Percentiles rank a stretch among this genome's conserved stretches.
phyloP scores from a whole-genome alignment of 1,140 invertebrate genomes.

The Cepaea nemoralis region DNA sequence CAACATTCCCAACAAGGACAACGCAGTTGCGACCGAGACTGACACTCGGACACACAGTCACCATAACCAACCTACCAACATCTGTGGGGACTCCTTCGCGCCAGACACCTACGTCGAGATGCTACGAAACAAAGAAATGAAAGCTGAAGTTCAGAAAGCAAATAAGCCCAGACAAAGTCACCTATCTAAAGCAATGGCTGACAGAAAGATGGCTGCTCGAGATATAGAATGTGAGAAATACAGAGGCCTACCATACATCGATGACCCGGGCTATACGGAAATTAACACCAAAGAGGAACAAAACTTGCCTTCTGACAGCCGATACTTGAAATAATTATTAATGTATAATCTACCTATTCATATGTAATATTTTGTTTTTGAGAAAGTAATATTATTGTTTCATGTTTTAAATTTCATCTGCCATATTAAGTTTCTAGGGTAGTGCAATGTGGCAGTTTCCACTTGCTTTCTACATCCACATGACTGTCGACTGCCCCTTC shows the following conservation, averaged over 20 bases:
- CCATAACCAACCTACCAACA: background rate
- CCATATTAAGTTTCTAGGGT: no score
- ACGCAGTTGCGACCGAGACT: no score
- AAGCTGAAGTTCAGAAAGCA: slow-evolving; percentile 13
- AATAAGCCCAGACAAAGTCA: background rate
- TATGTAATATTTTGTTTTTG: no score
- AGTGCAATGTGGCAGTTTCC: no score
- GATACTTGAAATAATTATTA: background rate
- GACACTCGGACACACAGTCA: no score
- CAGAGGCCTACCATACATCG: background rate
- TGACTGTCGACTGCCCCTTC: no score
- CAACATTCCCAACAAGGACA: background rate
- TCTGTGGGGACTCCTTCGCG: no score
- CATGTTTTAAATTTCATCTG: no score
- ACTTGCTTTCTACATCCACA: no score
- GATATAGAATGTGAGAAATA: slow-evolving; percentile 2
- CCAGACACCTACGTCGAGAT: background rate
- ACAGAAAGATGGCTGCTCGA: background rate
- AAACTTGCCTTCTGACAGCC: background rate
- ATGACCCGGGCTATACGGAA: background rate
- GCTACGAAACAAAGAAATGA: background rate
- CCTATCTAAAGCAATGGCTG: background rate
- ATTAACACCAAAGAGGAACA: background rate
- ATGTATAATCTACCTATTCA: no score
- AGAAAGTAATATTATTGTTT: no score